These are phyloP conservation scores for Enteromius radiatus DNA, from an alignment of 2,797 vertebrate species.

Conservation along the genomic window DNA sequence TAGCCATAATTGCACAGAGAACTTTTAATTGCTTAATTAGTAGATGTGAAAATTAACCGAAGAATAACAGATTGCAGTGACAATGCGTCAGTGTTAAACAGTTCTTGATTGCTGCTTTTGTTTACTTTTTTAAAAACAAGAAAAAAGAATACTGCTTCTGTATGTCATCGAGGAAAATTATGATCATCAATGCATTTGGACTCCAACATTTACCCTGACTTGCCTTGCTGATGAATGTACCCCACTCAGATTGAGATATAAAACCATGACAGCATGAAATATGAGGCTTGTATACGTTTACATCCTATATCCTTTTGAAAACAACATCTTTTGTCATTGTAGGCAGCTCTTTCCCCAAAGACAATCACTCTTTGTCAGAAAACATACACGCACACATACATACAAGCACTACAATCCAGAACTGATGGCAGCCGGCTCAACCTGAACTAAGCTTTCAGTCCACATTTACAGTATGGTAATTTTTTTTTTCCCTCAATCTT, in stretches of 20 bases:
- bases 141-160: background rate
- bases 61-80: background rate
- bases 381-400: background rate
- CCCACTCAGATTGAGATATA: constrained; percentile 28
- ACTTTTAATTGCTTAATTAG: constrained; percentile 27
- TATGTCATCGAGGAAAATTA: background rate
- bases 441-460: constrained; percentile 34
- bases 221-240: constrained; percentile 4
- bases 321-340: constrained; percentile 30
- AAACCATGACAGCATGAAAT: constrained; percentile 38
- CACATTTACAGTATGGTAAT: constrained; percentile 33
- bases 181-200: background rate
- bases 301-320: constrained; percentile 16
- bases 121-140: background rate
- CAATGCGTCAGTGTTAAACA: background rate
- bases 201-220: background rate
- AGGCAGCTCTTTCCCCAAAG: constrained; percentile 18
- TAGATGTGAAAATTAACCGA: background rate
- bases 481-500: background rate
- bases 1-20: background rate
- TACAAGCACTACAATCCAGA: background rate
- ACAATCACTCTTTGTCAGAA: constrained; percentile 31
- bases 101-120: background rate
- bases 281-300: constrained; percentile 28
- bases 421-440: constrained; percentile 14